Percentiles rank a stretch among this genome's conserved stretches.
These are phyloP conservation scores for Psettodes erumei DNA, from an alignment of 2,113 vertebrate species.

Conservation along the genomic window DNA sequence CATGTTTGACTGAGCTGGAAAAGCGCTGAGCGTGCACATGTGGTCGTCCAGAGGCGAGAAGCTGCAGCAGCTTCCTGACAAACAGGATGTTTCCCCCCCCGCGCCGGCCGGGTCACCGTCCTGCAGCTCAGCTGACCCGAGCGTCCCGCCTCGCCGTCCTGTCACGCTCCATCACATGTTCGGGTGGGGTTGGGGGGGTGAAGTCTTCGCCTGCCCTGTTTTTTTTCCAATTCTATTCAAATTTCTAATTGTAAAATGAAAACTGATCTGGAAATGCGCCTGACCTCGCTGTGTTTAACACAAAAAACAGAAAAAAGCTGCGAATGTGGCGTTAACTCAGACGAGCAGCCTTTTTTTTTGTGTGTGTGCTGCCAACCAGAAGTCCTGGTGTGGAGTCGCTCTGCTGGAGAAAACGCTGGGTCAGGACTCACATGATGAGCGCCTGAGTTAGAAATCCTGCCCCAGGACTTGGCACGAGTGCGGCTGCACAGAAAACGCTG, in stretches of 20 bases:
- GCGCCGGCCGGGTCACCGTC: slow-evolving; percentile 7
- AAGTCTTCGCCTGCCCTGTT: too few relatives aligned
- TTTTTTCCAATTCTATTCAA: too few relatives aligned
- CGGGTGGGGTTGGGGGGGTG: neutral
- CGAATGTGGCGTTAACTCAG: too few relatives aligned
- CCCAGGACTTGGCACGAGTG: neutral
- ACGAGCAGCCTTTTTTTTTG: too few relatives aligned
- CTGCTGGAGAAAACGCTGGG: neutral
- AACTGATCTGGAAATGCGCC: too few relatives aligned
- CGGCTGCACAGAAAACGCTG: too few relatives aligned
- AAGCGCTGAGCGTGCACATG: slow-evolving; percentile 49
- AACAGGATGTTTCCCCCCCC: slow-evolving; percentile 47
- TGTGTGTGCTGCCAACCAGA: neutral
- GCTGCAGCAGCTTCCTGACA: slow-evolving; percentile 50
- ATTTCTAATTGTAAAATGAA: too few relatives aligned
- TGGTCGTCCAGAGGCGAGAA: slow-evolving; percentile 22
- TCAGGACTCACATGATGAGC: slow-evolving; percentile 36
- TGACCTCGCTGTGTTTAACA: too few relatives aligned
- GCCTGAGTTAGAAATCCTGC: neutral
- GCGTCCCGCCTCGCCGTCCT: neutral
- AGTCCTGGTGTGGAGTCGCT: neutral
- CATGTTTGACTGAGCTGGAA: neutral
- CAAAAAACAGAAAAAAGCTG: too few relatives aligned
- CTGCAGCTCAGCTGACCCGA: slow-evolving; percentile 65
- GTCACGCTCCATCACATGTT: slow-evolving; percentile 26